phyloP scores from a whole-genome alignment of 2,113 vertebrate genomes.

The Eupsittula cactorum region DNA sequence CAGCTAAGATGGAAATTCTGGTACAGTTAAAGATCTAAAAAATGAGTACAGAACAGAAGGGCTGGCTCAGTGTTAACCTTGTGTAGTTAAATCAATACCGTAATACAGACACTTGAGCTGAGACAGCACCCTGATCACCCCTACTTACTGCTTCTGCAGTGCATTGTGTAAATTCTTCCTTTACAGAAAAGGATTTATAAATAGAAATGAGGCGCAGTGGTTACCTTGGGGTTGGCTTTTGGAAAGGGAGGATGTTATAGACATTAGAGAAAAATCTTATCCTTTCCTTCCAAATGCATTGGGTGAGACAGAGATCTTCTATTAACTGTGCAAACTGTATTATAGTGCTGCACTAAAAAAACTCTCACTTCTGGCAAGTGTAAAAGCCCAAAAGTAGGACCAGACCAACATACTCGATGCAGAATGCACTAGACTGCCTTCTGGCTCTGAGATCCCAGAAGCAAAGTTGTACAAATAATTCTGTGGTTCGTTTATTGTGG shows the following conservation, averaged over 20 bases:
- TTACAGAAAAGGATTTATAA: neutral
- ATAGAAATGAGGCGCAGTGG: neutral
- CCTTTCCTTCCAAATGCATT: neutral
- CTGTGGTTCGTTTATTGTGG: neutral
- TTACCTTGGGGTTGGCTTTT: neutral
- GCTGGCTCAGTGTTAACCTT: slow-evolving; percentile 51
- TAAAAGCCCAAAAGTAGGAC: neutral
- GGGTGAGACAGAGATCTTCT: neutral
- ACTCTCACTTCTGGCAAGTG: neutral
- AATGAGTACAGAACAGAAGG: neutral
- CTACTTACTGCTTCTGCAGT: neutral
- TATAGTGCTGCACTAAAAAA: neutral
- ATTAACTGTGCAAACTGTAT: neutral
- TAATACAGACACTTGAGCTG: slow-evolving; percentile 25
- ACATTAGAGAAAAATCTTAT: neutral
- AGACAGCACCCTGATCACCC: neutral
- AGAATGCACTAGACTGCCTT: neutral
- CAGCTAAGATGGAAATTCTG: neutral
- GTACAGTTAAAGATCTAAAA: slow-evolving; percentile 47
- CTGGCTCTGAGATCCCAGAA: neutral
- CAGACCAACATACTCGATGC: neutral
- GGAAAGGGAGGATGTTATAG: neutral
- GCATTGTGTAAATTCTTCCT: neutral
- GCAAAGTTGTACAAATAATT: neutral
- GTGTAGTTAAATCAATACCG: slow-evolving; percentile 40